Base-by-base conservation (phyloP, 2,797 vertebrate species). In the Cheracebus regulus region DNA sequence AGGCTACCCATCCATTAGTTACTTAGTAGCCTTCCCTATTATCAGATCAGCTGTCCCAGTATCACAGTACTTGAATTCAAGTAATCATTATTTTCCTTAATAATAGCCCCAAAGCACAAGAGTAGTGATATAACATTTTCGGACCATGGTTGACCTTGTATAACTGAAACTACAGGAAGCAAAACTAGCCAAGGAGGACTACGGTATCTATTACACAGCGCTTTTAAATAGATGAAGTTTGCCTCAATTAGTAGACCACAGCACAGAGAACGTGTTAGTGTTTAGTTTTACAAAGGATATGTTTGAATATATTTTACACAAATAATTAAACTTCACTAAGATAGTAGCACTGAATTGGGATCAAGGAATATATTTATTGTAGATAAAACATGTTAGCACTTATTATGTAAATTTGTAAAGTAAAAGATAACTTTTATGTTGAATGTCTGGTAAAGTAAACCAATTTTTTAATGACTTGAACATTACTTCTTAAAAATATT, bases 291-390 rank as follows among this genome's bases (percentile, higher is more conserved):
- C 97, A 94, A 86, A 84, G 61, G 98, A 88, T 98, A 98, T 99
- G 98, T 99, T 98, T 95, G 98, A 99, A 99, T 99, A 99, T 99
- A 99, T 99, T 98, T 98, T 95, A 83, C 82, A 73, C 94, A 92
- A 81, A 75, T 64, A n/a, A 57, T 46, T 70, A 94, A 96, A 97
- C 78, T 67, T 96, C 93, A 84, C 52, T 90, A 1, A 98, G 97
- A 93, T 95, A 97, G 90, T 79, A 52, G 50, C 79, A 26, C 84
- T 97, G 76, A 97, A 73, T 46, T 92, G 30, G 12, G 89, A 92
- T 67, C 26, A 83, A 72, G 87, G 70, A 93, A 82, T 93, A 82
- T 50, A 78, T 89, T 73, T 28, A n/a, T 82, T 73, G 15, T 19
- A 13, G 28, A 50, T 78, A 57, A 80, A 90, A 55, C 33, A 20